Conservation (phyloP, 1,140 invertebrate genomes). For the Arctopsyche grandis region DNA sequence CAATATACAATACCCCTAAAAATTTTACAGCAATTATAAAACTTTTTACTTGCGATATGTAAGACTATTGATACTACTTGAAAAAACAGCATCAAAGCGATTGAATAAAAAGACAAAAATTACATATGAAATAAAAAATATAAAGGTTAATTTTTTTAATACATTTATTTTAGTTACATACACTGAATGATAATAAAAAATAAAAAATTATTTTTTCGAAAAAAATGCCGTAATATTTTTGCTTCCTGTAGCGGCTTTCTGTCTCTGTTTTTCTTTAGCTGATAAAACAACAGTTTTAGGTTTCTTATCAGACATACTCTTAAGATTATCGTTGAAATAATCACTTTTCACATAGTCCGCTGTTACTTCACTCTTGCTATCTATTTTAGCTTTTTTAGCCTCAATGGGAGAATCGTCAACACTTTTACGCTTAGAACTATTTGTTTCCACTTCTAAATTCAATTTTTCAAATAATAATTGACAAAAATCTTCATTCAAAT, state of each 20-base stretch:
- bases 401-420: slow-evolving; percentile 55
- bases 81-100: too few species aligned
- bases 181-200: too few species aligned
- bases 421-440: slow-evolving; percentile 68
- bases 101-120: too few species aligned
- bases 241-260: slow-evolving; percentile 77
- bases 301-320: slow-evolving; percentile 51
- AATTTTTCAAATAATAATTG: slow-evolving; percentile 70
- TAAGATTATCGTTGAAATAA: slow-evolving; percentile 25
- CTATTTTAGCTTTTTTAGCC: slow-evolving; percentile 60
- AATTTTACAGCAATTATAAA: too few species aligned
- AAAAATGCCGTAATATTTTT: slow-evolving; percentile 82
- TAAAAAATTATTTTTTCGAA: slow-evolving; percentile 58
- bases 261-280: slow-evolving; percentile 76
- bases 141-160: too few species aligned
- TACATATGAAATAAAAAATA: too few species aligned
- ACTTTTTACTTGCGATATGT: too few species aligned
- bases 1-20: too few species aligned
- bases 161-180: too few species aligned
- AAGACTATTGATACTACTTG: too few species aligned
- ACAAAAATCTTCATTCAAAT: slow-evolving; percentile 73
- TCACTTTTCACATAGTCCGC: slow-evolving; percentile 44
- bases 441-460: slow-evolving; percentile 70
- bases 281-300: slow-evolving; percentile 64
- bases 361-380: slow-evolving; percentile 53